Base-by-base conservation (phyloP, 2,797 vertebrate species). In the Sebastes cheni region DNA sequence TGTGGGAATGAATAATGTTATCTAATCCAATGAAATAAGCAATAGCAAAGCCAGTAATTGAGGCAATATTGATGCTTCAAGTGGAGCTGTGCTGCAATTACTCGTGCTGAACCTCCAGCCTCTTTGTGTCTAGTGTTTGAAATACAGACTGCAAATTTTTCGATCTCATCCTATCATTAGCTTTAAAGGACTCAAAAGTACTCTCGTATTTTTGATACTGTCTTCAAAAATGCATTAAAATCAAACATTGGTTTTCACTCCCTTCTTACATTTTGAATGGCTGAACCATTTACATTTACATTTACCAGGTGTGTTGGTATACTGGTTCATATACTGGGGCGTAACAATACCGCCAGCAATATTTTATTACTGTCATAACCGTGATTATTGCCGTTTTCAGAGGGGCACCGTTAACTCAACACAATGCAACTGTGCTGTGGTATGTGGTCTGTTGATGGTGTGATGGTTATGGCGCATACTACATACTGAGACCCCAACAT, bases 21-120 rank as follows among this genome's bases (percentile, higher is more conserved):
- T 72, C 5, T 22, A 22, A 76, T 71, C 34, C 69, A 30, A n/a
- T 69, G 23, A 61, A 39, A 66, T 60, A 10, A 71, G 20, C 12
- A 56, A 55, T 22, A 69, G 58, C 12, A 68, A 78, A 62, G 34
- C 8, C 18, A 39, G 14, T 39, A 14, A 72, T 6, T 32, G n/a
- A 72, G 32, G 4, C 4, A 50, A 30, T 34, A 64, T 30, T 9
- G 1, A 4, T 50, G 22, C n/a, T 22, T 54, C 8, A 54, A 52
- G 36, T 29, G 34, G 13, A 5, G n/a, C n/a, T 14, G 4, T 32
- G 25, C 46, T 68, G 18, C 42, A 39, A 14, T 39, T 10, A 23
- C 22, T 67, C 1, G 8, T 4, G 32, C 54, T 25, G 74, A 59
- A 50, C n/a, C 36, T 34, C 50, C 64, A 50, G 59, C 34, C 52